Evolutionary conservation across 2,888 invertebrate genomes (phyloP), one percentile per base, ranked within the genome.

Genomic region (Chirona hameri): DNA sequence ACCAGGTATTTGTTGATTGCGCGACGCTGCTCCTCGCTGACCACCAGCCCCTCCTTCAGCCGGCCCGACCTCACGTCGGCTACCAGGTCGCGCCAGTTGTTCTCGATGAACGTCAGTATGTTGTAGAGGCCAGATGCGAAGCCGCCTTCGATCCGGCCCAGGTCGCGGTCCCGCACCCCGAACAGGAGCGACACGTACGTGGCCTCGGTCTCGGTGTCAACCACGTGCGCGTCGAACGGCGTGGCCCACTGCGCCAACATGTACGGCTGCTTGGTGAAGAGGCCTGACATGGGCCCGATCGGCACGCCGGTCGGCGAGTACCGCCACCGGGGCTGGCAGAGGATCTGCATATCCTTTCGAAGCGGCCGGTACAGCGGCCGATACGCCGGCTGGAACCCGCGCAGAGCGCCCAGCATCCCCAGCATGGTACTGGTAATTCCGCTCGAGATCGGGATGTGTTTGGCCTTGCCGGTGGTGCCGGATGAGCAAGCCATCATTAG

Each of bases 111-210:
- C n/a, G 84, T 83, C 81, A 87, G 86, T 9, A 86, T 86, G 72
- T 86, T 85, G 84, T 86, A 87, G 12, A 87, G 85, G 9, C 87
- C 84, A 15, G 88, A 87, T 2, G 87, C 86, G 85, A 88, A 88
- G 82, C 87, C 87, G 3, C 87, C 87, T 81, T 88, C 87, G 46
- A 88, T 85, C 82, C 86, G 86, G 10, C 87, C 87, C 10, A 88
- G 80, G 82, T 87, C 85, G 52, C 84, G 85, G 83, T 88, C 87
- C 81, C 85, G 86, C 48, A 88, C 83, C 18, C 86, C 87, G 86
- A 88, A 88, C 82, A 88, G 83, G 9, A 88, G 84, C 84, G 88
- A 87, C 10, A 87, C 83, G 83, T 88, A 88, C 29, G 87, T 82
- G 18, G 87, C 87, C 82, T 87, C 87, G 14, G 87, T 87, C 82